A percentile compares a stretch with the other conserved stretches of the same genome.
Evolutionary conservation across 2,888 invertebrate genomes (phyloP).

Genomic region (Lithophane leautieri): DNA sequence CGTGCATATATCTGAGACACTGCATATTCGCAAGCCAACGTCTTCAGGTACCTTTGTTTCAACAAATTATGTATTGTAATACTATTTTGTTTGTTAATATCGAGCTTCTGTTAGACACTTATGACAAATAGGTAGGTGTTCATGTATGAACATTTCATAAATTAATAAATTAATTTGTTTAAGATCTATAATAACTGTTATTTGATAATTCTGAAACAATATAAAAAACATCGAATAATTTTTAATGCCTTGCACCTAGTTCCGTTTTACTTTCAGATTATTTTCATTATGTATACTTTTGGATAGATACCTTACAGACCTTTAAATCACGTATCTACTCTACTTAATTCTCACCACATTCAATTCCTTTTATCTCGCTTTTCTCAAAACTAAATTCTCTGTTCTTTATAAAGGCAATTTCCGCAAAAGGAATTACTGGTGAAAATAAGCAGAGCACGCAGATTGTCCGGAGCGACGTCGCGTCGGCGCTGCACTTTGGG

Average conservation of each 20-base stretch:
- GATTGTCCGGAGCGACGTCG: conserved; percentile 90
- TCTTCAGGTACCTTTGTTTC: conserved; percentile 27
- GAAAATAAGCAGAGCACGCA: conserved; percentile 91
- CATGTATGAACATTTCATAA: background rate
- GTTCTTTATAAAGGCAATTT: conserved; percentile 90
- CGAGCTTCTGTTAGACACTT: background rate
- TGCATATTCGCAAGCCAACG: conserved; percentile 35
- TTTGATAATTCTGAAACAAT: background rate
- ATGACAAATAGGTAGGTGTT: background rate
- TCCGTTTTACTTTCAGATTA: background rate
- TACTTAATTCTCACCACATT: conserved; percentile 47
- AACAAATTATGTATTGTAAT: conserved; percentile 27
- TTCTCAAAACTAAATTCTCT: conserved; percentile 82
- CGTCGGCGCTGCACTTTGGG: conserved; percentile 87
- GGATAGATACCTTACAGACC: background rate
- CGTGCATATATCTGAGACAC: conserved; percentile 34
- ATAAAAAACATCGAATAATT: background rate
- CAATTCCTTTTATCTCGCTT: conserved; percentile 74
- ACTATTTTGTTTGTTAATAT: conserved; percentile 19
- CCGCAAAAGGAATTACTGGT: conserved; percentile 89
- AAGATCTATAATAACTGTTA: background rate
- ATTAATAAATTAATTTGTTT: background rate
- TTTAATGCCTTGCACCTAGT: background rate
- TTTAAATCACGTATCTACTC: conserved; percentile 14
- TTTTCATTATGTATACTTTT: background rate